Evolutionary conservation across 2,113 vertebrate genomes (phyloP).

Genomic region (Plectropomus leopardus): DNA sequence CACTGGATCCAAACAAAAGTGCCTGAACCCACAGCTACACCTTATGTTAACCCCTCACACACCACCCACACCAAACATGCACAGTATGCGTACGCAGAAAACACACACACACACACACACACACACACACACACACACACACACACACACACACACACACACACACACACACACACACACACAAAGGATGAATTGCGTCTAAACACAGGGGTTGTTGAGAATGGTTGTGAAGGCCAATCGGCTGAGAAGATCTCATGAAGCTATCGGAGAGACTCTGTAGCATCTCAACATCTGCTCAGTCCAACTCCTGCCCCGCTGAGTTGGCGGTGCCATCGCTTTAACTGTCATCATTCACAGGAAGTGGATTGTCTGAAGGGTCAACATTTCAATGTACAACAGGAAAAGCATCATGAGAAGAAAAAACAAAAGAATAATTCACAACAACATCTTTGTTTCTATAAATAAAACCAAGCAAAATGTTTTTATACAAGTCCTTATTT

Average conservation of each 20-base stretch:
- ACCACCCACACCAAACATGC: conserved; percentile 33
- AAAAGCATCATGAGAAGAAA: conserved; percentile 37
- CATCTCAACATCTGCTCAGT: conserved; percentile 73
- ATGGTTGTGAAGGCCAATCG: conserved; percentile 65
- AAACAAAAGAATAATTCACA: conserved; percentile 82
- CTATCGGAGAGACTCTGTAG: conserved; percentile 58
- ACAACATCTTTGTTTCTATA: conserved; percentile 93
- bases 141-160: conserved; percentile 27
- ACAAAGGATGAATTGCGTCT: conserved; percentile 35
- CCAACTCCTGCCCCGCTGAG: conserved; percentile 69
- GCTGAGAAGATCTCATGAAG: conserved; percentile 74
- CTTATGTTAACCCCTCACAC: conserved; percentile 53
- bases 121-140: background rate
- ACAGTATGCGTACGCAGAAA: conserved; percentile 43
- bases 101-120: conserved; percentile 14
- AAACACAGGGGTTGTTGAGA: conserved; percentile 65
- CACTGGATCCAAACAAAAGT: conserved; percentile 92
- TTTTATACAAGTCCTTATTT: conserved; percentile 84
- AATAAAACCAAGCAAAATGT: conserved; percentile 86
- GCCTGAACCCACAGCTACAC: conserved; percentile 89
- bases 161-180: conserved; percentile 18
- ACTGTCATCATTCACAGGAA: conserved; percentile 67
- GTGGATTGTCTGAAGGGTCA: conserved; percentile 67
- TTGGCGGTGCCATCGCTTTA: conserved; percentile 78
- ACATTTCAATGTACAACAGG: conserved; percentile 63